Evolutionary conservation across 2,113 vertebrate species (phyloP).

Genomic region (Phalacrocorax carbo): DNA sequence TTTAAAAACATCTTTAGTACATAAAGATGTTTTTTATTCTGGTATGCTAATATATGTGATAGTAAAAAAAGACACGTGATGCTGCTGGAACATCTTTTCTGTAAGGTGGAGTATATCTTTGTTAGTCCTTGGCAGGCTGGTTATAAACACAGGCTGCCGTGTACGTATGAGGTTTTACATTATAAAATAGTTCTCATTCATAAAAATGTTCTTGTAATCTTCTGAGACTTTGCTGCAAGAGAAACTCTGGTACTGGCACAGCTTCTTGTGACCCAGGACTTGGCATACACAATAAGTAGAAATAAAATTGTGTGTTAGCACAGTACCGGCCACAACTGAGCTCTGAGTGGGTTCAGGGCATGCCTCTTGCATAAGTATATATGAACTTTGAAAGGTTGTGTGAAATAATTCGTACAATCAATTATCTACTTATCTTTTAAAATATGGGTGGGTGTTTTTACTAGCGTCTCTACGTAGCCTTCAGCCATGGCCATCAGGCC

Average conservation of each 20-base stretch:
- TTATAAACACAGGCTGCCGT: background rate
- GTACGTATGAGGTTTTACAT: background rate
- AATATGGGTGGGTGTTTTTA: background rate
- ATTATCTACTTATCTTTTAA: background rate
- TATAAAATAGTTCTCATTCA: background rate
- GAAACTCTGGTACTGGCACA: background rate
- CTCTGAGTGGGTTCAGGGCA: background rate
- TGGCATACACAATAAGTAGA: background rate
- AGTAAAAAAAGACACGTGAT: rapidly evolving
- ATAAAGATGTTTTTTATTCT: background rate
- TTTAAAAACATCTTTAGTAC: background rate
- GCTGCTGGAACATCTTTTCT: background rate
- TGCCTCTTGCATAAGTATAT: background rate
- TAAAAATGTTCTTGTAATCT: background rate
- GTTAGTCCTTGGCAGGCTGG: background rate
- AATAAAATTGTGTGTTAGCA: background rate
- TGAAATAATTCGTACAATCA: background rate
- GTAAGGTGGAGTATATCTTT: rapidly evolving
- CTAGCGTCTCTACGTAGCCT: background rate
- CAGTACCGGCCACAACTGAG: background rate
- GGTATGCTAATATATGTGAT: background rate
- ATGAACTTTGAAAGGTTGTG: background rate
- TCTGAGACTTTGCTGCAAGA: background rate
- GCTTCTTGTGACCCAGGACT: background rate
- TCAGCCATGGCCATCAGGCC: rapidly evolving